phyloP scores from a whole-genome alignment of 92 coral and sea anemone genomes.

The Metridium senile region DNA sequence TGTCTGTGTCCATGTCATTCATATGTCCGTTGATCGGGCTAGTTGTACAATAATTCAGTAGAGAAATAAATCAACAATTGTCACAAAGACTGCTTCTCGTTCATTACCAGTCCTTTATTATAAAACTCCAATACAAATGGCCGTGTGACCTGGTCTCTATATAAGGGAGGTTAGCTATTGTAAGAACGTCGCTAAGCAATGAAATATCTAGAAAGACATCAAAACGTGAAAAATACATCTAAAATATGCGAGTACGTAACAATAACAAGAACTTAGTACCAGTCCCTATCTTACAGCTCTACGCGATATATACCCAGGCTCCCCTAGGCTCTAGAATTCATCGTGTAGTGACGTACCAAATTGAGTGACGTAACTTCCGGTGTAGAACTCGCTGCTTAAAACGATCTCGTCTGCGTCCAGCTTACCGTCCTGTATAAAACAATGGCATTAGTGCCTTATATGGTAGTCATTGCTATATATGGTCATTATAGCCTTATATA shows the following conservation, averaged over 20 bases:
- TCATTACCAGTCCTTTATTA: background rate
- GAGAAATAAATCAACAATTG: slow-evolving; percentile 4
- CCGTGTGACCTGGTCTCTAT: too few species aligned
- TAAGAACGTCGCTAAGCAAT: too few species aligned
- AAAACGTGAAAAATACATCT: too few species aligned
- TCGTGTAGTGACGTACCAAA: slow-evolving; percentile 87
- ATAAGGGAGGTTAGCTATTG: too few species aligned
- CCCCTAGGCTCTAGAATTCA: slow-evolving; percentile 55
- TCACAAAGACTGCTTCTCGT: background rate
- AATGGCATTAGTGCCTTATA: background rate
- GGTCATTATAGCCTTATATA: background rate
- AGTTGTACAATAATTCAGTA: background rate
- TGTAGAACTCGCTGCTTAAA: slow-evolving; percentile 79
- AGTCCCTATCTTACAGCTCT: too few species aligned
- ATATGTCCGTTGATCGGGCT: slow-evolving; percentile 5
- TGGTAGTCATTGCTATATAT: background rate
- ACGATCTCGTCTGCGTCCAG: slow-evolving; percentile 82
- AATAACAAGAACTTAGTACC: too few species aligned
- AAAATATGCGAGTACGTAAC: too few species aligned
- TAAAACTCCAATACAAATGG: too few species aligned
- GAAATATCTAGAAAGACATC: too few species aligned
- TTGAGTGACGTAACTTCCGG: slow-evolving; percentile 87
- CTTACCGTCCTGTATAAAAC: slow-evolving; percentile 73
- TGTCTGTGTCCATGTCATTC: background rate
- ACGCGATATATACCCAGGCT: background rate